Percentiles rank a stretch among this genome's conserved stretches.
These are phyloP conservation scores for Telmatochromis sp. DNA, from an alignment of 2,113 vertebrate genomes.

Conservation along the genomic window DNA sequence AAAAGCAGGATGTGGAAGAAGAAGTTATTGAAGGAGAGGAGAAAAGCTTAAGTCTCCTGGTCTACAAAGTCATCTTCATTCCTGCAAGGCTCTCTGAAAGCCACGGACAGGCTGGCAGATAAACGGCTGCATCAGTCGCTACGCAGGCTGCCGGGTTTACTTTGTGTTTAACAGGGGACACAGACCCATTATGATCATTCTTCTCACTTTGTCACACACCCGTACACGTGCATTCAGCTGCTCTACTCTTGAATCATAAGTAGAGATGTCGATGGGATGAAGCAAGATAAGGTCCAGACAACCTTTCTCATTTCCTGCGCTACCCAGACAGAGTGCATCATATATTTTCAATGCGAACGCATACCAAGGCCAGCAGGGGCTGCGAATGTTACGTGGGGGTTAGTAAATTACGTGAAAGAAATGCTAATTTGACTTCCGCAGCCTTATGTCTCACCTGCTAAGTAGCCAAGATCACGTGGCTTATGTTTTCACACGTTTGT, in stretches of 20 bases:
- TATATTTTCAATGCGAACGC: background rate
- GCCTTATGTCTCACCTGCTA: background rate
- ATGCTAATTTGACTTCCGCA: background rate
- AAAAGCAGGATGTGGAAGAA: background rate
- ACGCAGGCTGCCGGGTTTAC: background rate
- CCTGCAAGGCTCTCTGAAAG: background rate
- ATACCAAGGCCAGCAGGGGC: background rate
- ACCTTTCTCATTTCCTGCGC: background rate
- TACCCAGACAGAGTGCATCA: background rate
- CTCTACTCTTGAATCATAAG: background rate
- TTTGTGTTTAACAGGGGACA: background rate
- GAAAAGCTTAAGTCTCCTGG: background rate
- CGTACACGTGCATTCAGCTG: background rate
- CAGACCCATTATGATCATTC: background rate
- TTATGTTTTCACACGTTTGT: background rate
- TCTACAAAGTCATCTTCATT: background rate
- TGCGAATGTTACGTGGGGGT: background rate
- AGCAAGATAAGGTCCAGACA: background rate
- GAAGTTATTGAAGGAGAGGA: background rate
- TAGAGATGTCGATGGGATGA: background rate
- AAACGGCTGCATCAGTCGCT: slow-evolving; percentile 1
- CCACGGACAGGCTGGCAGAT: slow-evolving; percentile 32
- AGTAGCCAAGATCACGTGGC: background rate
- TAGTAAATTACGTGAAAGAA: background rate
- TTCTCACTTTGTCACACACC: background rate